phyloP scores from a whole-genome alignment of 2,888 invertebrate species.

The Cheilosia scutellata region DNA sequence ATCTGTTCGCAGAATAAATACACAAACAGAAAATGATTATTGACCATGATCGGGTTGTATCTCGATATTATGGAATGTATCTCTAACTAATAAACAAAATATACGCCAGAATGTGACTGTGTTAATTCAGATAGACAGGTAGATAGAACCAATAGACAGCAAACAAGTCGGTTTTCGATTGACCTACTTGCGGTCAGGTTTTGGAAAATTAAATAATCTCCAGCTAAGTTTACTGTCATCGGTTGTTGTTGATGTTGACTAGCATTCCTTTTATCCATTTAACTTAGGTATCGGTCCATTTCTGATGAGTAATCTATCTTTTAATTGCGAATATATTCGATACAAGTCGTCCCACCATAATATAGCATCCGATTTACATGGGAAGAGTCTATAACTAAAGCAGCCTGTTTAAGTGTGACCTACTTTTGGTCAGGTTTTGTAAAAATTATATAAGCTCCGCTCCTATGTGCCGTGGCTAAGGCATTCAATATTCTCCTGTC shows the following conservation, averaged over 20 bases:
- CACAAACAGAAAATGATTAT: neutral
- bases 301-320: neutral
- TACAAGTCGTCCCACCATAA: neutral
- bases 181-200: conserved; percentile 66
- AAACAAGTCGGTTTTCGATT: conserved; percentile 19
- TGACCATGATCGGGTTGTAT: neutral
- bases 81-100: neutral
- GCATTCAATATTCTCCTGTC: conserved; percentile 25
- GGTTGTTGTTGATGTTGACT: neutral
- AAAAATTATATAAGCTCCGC: conserved; percentile 20
- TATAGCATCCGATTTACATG: neutral
- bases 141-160: conserved; percentile 13
- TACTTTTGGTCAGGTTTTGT: conserved; percentile 20
- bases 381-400: neutral
- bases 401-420: conserved; percentile 21
- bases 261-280: conserved; percentile 7
- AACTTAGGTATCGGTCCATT: conserved; percentile 14
- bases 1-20: neutral
- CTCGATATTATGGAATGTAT: neutral
- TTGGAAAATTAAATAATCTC: conserved; percentile 66
- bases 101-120: neutral
- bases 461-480: neutral
- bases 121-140: conserved; percentile 52
- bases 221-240: conserved; percentile 46
- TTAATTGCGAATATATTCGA: neutral